Evolutionary conservation across 2,888 invertebrate genomes (phyloP).

Genomic region (Hylaea fasciaria): DNA sequence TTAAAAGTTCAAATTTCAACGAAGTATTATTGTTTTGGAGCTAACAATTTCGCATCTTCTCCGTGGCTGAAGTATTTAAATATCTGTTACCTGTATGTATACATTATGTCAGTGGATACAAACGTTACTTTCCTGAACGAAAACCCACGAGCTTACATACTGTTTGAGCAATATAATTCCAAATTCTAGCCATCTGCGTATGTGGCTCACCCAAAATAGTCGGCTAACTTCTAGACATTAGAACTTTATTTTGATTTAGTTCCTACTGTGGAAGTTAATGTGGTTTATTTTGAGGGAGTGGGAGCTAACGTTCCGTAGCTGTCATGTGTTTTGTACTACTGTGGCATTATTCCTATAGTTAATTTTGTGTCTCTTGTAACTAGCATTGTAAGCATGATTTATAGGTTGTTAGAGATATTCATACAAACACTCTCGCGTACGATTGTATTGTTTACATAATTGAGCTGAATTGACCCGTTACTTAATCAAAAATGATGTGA

Average conservation of each 20-base stretch:
- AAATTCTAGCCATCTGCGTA: slow-evolving; percentile 18
- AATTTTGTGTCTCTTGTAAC: slow-evolving; percentile 3
- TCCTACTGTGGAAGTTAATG: slow-evolving; percentile 10
- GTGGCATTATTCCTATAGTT: neutral
- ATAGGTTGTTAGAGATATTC: too few relatives aligned
- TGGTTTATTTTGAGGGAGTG: slow-evolving; percentile 11
- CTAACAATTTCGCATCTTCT: too few relatives aligned
- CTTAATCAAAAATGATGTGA: too few relatives aligned
- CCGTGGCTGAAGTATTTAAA: too few relatives aligned
- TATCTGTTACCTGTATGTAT: too few relatives aligned
- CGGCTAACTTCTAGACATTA: slow-evolving; percentile 26
- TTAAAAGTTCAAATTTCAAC: too few relatives aligned
- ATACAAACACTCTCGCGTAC: too few relatives aligned
- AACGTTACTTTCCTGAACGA: too few relatives aligned
- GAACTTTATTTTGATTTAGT: slow-evolving; percentile 40
- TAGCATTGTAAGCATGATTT: neutral
- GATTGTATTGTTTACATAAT: too few relatives aligned
- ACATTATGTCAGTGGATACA: too few relatives aligned
- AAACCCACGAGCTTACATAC: neutral
- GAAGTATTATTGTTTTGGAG: too few relatives aligned
- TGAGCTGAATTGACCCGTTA: too few relatives aligned
- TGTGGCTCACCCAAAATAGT: slow-evolving; percentile 32
- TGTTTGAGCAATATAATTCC: neutral
- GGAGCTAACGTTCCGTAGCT: slow-evolving; percentile 16
- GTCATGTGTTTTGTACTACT: slow-evolving; percentile 4